These are phyloP conservation scores for Salvelinus alpinus DNA, from an alignment of 2,113 vertebrate genomes.

Conservation along the genomic window DNA sequence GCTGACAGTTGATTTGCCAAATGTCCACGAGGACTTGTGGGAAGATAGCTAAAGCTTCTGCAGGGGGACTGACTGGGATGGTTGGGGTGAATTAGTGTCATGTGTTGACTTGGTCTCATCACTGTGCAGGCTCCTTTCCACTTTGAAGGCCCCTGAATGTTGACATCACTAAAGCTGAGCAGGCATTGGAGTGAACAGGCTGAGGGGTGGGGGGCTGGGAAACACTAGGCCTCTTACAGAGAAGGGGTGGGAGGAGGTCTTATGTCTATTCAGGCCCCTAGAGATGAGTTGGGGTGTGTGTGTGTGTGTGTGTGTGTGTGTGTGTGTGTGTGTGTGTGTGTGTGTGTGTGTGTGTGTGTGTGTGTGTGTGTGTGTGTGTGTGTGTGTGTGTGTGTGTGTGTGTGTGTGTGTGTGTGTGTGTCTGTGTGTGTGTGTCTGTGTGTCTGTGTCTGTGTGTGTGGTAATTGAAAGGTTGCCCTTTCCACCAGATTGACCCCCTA, in stretches of 20 bases:
- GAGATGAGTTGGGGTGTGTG: constrained; percentile 4
- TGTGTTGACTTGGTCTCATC: constrained; percentile 5
- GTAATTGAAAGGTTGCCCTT: constrained; percentile 80
- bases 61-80: not conserved
- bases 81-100: too few species aligned
- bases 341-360: constrained; percentile 10
- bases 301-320: not conserved
- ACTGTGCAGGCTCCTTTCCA: constrained; percentile 12
- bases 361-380: not conserved
- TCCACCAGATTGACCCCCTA: constrained; percentile 77
- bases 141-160: constrained; percentile 25
- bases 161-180: constrained; percentile 22
- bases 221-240: constrained; percentile 15
- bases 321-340: not conserved
- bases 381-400: not conserved
- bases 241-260: constrained; percentile 1
- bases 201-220: not conserved
- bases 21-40: constrained; percentile 40
- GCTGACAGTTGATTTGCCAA: constrained; percentile 54
- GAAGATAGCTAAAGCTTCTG: not conserved
- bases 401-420: not conserved
- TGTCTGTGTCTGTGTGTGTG: constrained; percentile 32
- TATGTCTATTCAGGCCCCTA: not conserved
- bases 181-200: not conserved
- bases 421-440: constrained; percentile 1